These are phyloP conservation scores for Dysmachus trigonus DNA, from an alignment of 2,888 invertebrate species.

Conservation along the genomic window DNA sequence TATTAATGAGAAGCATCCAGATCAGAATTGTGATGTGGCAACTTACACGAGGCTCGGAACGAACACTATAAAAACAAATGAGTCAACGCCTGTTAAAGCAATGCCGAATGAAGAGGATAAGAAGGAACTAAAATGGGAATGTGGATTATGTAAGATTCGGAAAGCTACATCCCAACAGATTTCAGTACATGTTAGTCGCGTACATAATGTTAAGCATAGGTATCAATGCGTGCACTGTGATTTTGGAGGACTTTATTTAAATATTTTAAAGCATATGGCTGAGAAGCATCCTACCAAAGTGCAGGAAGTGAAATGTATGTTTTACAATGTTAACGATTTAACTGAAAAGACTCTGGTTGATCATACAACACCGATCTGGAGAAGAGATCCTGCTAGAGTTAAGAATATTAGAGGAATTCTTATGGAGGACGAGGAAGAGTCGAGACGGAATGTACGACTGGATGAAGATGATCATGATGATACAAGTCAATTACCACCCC, in stretches of 20 bases:
- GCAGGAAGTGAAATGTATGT: constrained; percentile 48
- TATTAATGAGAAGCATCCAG: constrained; percentile 69
- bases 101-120: constrained; percentile 38
- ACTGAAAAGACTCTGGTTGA: neutral
- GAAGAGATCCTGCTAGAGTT: constrained; percentile 66
- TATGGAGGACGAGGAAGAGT: constrained; percentile 66
- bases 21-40: constrained; percentile 50
- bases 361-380: constrained; percentile 68
- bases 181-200: constrained; percentile 48
- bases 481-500: neutral
- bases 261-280: constrained; percentile 70
- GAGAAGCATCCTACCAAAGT: constrained; percentile 67
- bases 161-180: constrained; percentile 51
- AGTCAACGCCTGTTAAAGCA: constrained; percentile 45
- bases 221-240: constrained; percentile 77
- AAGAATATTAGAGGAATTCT: constrained; percentile 71
- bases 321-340: neutral
- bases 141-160: constrained; percentile 55
- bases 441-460: neutral
- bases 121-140: constrained; percentile 50
- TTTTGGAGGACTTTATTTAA: constrained; percentile 68
- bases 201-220: constrained; percentile 73
- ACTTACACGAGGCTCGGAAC: constrained; percentile 22
- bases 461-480: constrained; percentile 5
- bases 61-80: constrained; percentile 47